phyloP scores from a whole-genome alignment of 1,140 invertebrate genomes.

The Carposina sasakii region DNA sequence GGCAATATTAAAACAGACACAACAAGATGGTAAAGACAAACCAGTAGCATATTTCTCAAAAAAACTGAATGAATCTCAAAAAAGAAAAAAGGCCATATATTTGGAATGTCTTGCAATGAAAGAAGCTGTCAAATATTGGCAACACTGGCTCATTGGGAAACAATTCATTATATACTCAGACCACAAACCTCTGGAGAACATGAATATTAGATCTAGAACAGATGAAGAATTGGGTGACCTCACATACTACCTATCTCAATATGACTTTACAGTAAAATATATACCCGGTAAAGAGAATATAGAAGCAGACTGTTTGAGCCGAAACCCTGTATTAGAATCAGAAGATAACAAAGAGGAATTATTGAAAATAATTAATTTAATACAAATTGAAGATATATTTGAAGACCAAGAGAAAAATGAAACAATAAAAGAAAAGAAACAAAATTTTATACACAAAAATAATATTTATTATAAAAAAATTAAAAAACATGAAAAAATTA shows the following conservation, averaged over 20 bases:
- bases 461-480: conserved; percentile 3
- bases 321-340: conserved; percentile 46
- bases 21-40: conserved; percentile 18
- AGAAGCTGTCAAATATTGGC: too few relatives aligned
- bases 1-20: too few relatives aligned
- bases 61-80: conserved; percentile 21
- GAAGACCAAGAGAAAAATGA: conserved; percentile 10
- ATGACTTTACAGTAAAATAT: conserved; percentile 50
- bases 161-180: conserved; percentile 48
- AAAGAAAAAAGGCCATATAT: conserved; percentile 30
- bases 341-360: conserved; percentile 26
- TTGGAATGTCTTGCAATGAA: conserved; percentile 42
- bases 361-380: conserved; percentile 17
- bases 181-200: conserved; percentile 54
- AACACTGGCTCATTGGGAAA: conserved; percentile 48
- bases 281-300: conserved; percentile 39
- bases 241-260: conserved; percentile 37
- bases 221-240: conserved; percentile 42
- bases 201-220: conserved; percentile 41
- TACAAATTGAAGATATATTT: conserved; percentile 27
- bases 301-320: conserved; percentile 47
- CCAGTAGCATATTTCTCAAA: conserved; percentile 18
- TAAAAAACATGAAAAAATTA: conserved; percentile 4
- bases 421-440: conserved; percentile 18
- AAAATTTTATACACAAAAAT: conserved; percentile 4